Percentiles rank a stretch among this genome's conserved stretches.
These are phyloP conservation scores for Octonoba sinensis DNA, from an alignment of 2,888 invertebrate species.

Conservation along the genomic window DNA sequence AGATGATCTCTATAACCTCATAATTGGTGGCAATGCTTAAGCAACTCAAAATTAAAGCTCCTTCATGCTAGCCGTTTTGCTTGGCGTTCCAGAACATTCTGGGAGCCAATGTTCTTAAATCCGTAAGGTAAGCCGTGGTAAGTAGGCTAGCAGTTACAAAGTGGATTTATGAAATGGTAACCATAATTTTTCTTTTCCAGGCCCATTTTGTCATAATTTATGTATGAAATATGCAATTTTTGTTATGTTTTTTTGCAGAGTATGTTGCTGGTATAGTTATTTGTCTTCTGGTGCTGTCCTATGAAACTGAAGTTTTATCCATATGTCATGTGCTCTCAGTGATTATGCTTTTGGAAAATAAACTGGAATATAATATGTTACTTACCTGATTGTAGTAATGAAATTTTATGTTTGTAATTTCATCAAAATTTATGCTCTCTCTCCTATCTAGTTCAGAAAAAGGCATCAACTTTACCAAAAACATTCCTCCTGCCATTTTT, in stretches of 20 bases:
- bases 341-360: slow-evolving; percentile 50
- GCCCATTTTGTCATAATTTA: not conserved
- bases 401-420: slow-evolving; percentile 8
- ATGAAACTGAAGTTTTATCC: slow-evolving; percentile 52
- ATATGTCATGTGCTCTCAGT: slow-evolving; percentile 57
- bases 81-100: slow-evolving; percentile 54
- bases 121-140: slow-evolving; percentile 54
- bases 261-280: slow-evolving; percentile 53
- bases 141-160: slow-evolving; percentile 52
- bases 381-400: slow-evolving; percentile 15
- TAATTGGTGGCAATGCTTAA: slow-evolving; percentile 50
- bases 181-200: not conserved
- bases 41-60: slow-evolving; percentile 50
- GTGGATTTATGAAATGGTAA: slow-evolving; percentile 14
- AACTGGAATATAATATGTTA: slow-evolving; percentile 31
- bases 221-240: slow-evolving; percentile 57
- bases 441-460: slow-evolving; percentile 31
- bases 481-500: slow-evolving; percentile 36
- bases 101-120: slow-evolving; percentile 41
- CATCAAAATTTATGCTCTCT: slow-evolving; percentile 28
- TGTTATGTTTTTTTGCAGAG: slow-evolving; percentile 62
- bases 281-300: slow-evolving; percentile 59
- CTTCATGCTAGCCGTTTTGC: slow-evolving; percentile 39
- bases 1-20: slow-evolving; percentile 48
- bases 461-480: slow-evolving; percentile 16